Conservation (phyloP, 2,797 vertebrate genomes). For the Petrocephalus sullivani region DNA sequence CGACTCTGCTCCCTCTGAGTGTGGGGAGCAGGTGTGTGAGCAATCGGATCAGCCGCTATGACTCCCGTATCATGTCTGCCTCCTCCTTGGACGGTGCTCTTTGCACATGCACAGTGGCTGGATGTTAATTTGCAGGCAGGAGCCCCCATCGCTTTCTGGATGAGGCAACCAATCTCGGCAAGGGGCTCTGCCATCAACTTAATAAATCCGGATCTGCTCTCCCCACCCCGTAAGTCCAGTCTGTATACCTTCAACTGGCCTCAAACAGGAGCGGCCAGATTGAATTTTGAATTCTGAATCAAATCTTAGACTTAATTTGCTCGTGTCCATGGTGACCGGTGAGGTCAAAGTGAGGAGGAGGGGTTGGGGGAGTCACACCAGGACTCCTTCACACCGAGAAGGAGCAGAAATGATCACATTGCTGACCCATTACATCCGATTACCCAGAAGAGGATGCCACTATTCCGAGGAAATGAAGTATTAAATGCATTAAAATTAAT, state of each 20-base stretch:
- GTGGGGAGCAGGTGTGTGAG: neutral
- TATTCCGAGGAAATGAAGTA: conserved; percentile 4
- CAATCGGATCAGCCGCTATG: neutral
- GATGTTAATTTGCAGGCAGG: neutral
- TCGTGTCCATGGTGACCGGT: neutral
- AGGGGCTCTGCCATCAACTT: conserved; percentile 22
- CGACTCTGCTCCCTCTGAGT: neutral
- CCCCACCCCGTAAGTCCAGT: neutral
- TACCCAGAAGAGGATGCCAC: neutral
- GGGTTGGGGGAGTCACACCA: neutral
- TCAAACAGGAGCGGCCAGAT: neutral
- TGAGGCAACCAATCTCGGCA: neutral
- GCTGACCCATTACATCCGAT: neutral
- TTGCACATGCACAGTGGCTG: neutral
- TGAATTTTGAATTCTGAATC: conserved; percentile 7
- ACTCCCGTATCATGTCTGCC: neutral
- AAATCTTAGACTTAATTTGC: neutral
- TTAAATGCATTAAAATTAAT: conserved; percentile 18
- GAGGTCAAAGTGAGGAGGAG: neutral
- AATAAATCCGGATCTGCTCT: conserved; percentile 27
- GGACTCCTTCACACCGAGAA: neutral
- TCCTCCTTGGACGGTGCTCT: neutral
- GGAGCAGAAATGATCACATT: neutral
- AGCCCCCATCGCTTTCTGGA: neutral
- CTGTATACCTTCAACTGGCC: neutral